phyloP scores from a whole-genome alignment of 1,140 invertebrate species.

The Drosophila tsacasi region DNA sequence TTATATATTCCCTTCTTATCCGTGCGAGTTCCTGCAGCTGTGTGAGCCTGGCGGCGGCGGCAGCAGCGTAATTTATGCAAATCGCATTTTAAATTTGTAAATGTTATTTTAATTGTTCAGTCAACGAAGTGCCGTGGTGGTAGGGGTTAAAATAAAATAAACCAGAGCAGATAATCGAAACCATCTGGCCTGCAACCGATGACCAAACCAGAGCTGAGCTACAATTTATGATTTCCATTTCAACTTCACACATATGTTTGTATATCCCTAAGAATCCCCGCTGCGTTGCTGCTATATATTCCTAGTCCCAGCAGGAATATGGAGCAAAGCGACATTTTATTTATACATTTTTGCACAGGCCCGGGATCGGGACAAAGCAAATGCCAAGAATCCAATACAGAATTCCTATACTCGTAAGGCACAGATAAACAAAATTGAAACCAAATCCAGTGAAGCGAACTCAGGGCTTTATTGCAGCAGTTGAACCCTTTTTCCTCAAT shows the following conservation, averaged over 20 bases:
- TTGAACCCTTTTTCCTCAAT: conserved; percentile 17
- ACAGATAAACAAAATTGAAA: conserved; percentile 38
- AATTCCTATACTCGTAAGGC: conserved; percentile 50
- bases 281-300: conserved; percentile 16
- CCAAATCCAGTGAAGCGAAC: conserved; percentile 28
- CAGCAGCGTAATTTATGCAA: conserved; percentile 57
- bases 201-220: conserved; percentile 27
- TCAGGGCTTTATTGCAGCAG: conserved; percentile 45
- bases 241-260: conserved; percentile 6
- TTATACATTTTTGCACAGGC: conserved; percentile 8
- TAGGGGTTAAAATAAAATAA: conserved; percentile 2
- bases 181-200: conserved; percentile 16
- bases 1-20: neutral
- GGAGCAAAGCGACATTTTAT: conserved; percentile 33
- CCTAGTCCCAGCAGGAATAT: conserved; percentile 18
- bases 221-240: conserved; percentile 47
- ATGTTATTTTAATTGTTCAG: conserved; percentile 72
- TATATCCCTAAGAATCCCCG: conserved; percentile 9
- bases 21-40: conserved; percentile 40
- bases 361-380: conserved; percentile 32
- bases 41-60: neutral
- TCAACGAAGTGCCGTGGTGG: conserved; percentile 11
- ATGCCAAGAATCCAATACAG: conserved; percentile 52
- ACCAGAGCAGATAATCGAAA: conserved; percentile 16
- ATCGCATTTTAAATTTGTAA: conserved; percentile 65